Evolutionary conservation across 2,113 vertebrate genomes (phyloP).

Genomic region (Eonycteris spelaea): DNA sequence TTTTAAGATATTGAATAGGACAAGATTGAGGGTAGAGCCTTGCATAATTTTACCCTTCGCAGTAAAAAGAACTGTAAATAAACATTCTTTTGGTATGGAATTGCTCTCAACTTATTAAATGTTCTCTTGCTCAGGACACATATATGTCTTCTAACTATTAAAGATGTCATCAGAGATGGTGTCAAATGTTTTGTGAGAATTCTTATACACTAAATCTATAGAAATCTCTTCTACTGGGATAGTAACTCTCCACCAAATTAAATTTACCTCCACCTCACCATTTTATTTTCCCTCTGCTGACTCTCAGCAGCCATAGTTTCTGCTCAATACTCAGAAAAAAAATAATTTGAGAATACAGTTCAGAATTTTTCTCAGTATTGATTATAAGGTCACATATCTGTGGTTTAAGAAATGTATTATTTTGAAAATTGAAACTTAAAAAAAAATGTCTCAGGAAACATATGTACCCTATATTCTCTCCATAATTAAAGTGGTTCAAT

Average conservation of each 20-base stretch:
- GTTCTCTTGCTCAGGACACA: neutral
- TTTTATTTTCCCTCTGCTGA: neutral
- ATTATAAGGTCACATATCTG: neutral
- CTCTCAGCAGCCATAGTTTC: fast-evolving
- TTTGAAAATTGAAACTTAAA: neutral
- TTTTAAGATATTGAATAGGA: neutral
- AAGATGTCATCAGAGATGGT: neutral
- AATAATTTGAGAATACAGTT: neutral
- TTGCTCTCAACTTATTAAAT: neutral
- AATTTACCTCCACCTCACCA: neutral
- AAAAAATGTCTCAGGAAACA: neutral
- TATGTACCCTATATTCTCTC: neutral
- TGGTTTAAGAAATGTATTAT: neutral
- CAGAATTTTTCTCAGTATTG: neutral
- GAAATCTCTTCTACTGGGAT: neutral
- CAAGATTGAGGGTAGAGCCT: neutral
- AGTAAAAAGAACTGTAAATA: neutral
- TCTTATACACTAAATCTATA: neutral
- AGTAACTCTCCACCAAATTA: neutral
- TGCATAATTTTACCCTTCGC: neutral
- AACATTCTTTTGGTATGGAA: neutral
- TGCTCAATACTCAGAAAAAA: neutral
- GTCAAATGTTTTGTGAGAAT: neutral
- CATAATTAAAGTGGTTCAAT: neutral
- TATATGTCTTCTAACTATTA: neutral